These are phyloP conservation scores for Halcyon senegalensis DNA, from an alignment of 2,113 vertebrate species.

Conservation along the genomic window DNA sequence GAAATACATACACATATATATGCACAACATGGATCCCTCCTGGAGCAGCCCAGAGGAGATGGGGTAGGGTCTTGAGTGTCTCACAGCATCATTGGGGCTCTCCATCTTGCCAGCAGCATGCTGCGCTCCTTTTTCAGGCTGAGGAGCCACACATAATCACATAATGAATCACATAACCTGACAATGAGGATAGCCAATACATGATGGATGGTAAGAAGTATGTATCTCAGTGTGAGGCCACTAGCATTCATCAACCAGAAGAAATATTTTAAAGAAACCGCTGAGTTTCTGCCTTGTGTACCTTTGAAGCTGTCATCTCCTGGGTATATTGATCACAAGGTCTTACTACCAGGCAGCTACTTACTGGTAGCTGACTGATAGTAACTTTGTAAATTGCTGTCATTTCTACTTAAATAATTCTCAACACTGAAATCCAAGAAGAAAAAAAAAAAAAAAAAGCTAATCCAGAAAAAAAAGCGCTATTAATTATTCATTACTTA, in stretches of 20 bases:
- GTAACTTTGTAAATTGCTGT: neutral
- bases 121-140: neutral
- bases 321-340: neutral
- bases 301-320: neutral
- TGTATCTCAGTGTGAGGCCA: rapidly evolving
- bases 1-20: rapidly evolving
- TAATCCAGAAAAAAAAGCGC: neutral
- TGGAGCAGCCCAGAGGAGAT: neutral
- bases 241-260: neutral
- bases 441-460: neutral
- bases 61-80: neutral
- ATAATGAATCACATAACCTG: neutral
- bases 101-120: neutral
- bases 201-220: neutral
- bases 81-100: neutral
- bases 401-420: neutral
- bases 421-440: neutral
- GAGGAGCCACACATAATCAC: no score
- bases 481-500: neutral
- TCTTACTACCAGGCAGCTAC: neutral
- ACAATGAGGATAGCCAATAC: rapidly evolving
- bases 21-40: rapidly evolving
- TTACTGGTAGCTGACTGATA: neutral
- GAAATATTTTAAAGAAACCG: neutral
- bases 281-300: neutral